Conservation (phyloP, 2,797 vertebrate genomes). For the Balearica regulorum region DNA sequence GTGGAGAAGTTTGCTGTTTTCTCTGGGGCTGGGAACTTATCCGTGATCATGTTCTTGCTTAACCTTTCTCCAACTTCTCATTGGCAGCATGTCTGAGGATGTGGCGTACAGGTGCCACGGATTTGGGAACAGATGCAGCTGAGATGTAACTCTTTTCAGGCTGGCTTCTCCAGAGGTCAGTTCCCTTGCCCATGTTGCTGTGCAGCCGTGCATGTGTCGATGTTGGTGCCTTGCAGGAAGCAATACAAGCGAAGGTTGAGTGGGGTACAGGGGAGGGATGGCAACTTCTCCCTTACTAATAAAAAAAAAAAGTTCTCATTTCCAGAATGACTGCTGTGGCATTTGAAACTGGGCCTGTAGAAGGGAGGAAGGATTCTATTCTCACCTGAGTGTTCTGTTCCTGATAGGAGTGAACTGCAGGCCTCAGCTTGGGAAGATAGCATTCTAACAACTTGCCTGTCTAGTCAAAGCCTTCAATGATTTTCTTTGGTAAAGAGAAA, state of each 20-base stretch:
- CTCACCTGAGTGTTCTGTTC: neutral
- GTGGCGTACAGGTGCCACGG: neutral
- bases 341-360: neutral
- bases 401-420: neutral
- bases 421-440: neutral
- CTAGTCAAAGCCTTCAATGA: neutral
- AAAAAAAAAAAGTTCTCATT: neutral
- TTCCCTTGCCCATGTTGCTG: neutral
- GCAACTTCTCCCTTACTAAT: neutral
- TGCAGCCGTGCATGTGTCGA: accelerated
- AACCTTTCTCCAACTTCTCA: neutral
- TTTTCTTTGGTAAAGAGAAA: neutral
- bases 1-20: neutral
- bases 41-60: neutral
- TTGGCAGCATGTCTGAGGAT: neutral
- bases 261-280: neutral
- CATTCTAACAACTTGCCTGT: neutral
- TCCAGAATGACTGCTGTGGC: neutral
- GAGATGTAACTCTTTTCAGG: neutral
- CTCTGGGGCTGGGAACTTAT: neutral
- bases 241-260: neutral
- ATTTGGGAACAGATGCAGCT: neutral
- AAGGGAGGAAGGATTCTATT: neutral
- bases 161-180: neutral
- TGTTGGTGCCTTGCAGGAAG: neutral